These are phyloP conservation scores for Neogobius melanostomus DNA, from an alignment of 2,113 vertebrate genomes.

Conservation along the genomic window DNA sequence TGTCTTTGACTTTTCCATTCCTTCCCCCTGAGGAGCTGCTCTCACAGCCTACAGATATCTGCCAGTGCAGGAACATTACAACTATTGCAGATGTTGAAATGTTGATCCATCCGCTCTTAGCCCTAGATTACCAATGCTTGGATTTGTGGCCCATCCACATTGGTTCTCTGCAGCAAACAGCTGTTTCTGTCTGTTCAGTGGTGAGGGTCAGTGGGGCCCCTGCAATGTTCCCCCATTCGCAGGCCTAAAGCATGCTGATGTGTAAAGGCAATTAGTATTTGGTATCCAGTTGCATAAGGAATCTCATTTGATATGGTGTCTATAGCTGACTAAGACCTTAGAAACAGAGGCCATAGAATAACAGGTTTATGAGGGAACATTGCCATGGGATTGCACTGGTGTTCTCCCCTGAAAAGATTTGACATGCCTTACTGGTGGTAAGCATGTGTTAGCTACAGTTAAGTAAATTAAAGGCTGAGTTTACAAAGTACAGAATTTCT, in stretches of 20 bases:
- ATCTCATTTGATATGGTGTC: constrained; percentile 70
- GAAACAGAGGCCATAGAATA: constrained; percentile 51
- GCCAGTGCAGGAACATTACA: constrained; percentile 77
- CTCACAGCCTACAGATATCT: constrained; percentile 74
- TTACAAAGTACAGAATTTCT: constrained; percentile 26
- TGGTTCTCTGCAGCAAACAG: constrained; percentile 57
- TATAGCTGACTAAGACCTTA: constrained; percentile 53
- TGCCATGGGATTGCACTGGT: constrained; percentile 32
- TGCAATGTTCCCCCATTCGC: constrained; percentile 50
- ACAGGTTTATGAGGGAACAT: constrained; percentile 61
- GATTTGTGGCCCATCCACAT: constrained; percentile 60
- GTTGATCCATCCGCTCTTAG: constrained; percentile 77
- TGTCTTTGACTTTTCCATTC: constrained; percentile 75
- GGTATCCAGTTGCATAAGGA: constrained; percentile 71
- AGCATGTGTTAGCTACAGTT: background rate
- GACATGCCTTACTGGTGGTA: background rate
- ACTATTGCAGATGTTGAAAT: constrained; percentile 84
- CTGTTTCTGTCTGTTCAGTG: constrained; percentile 71
- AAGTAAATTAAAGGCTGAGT: constrained; percentile 35
- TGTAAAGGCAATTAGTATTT: constrained; percentile 73
- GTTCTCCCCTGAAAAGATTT: constrained; percentile 32
- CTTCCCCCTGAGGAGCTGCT: constrained; percentile 57
- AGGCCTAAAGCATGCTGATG: constrained; percentile 64
- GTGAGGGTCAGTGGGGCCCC: constrained; percentile 50
- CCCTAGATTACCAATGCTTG: constrained; percentile 67